Evolutionary conservation across 2,888 invertebrate genomes (phyloP).

Genomic region (Euplexia lucipara): DNA sequence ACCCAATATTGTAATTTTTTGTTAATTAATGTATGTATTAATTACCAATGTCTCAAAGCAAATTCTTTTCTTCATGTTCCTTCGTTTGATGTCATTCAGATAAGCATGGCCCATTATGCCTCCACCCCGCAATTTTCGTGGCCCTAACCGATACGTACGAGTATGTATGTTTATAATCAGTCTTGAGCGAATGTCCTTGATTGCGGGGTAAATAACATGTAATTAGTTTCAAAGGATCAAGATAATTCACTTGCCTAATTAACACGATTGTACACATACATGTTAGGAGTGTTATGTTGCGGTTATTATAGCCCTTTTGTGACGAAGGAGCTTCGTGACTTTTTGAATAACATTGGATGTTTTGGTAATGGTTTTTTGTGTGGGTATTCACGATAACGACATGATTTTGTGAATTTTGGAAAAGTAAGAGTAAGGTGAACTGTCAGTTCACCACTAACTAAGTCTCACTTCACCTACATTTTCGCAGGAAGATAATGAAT

Average conservation of each 20-base stretch:
- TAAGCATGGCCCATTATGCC: too few relatives aligned
- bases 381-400: not conserved
- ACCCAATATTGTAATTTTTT: too few relatives aligned
- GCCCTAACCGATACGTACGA: conserved; percentile 9
- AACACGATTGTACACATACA: conserved; percentile 25
- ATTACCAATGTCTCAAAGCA: too few relatives aligned
- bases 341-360: conserved; percentile 20
- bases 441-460: too few relatives aligned
- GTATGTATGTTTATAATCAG: conserved; percentile 37
- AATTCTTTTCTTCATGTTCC: too few relatives aligned
- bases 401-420: not conserved
- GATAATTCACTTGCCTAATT: conserved; percentile 33
- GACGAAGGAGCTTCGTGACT: conserved; percentile 11
- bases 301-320: conserved; percentile 3
- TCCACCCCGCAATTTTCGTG: conserved; percentile 24
- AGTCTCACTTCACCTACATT: too few relatives aligned
- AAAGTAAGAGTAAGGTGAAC: too few relatives aligned
- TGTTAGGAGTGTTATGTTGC: conserved; percentile 6
- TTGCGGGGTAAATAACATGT: conserved; percentile 63
- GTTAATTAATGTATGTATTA: too few relatives aligned
- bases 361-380: conserved; percentile 5
- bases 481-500: too few relatives aligned
- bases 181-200: conserved; percentile 52
- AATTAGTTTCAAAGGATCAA: conserved; percentile 59
- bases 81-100: too few relatives aligned